Evolutionary conservation across 2,797 vertebrate species (phyloP), one percentile per base, ranked within the genome.

Genomic region (Spinus olivaceus): DNA sequence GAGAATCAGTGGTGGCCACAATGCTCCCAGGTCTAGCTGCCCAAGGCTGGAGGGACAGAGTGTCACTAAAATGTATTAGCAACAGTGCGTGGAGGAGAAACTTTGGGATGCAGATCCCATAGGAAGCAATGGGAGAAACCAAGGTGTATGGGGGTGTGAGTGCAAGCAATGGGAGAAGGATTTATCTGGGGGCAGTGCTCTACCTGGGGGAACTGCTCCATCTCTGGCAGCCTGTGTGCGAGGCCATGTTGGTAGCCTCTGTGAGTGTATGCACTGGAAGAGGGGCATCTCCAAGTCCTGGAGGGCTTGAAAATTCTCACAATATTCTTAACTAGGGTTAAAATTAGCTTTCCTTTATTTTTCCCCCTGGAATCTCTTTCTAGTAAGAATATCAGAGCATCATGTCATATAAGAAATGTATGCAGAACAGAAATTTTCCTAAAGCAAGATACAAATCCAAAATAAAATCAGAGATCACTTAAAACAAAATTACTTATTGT

Each of bases 61-160:
- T 8, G 2, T 47, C 5, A 8, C 39, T 47, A 27, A 61, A 54
- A 82, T 10, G 10, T 21, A 16, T 8, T 22, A 32, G 9, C 14
- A 32, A 3, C 22, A 37, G 12, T 23, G 21, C 1, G 0, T 27
- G 21, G 16, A 88, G 35, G 7, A 63, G n/a, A 12, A 66, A 23
- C 16, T 30, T 13, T 59, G 32, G 35, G 28, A 16, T 5, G 2
- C 35, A 67, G 8, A 13, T 24, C 12, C 51, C 28, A 4, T 6
- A 53, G 15, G 47, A 86, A 41, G 11, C 22, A 61, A 47, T 3
- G 22, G 39, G 32, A 66, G 20, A 74, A 74, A n/a, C 1, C 8
- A 23, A 16, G 14, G 2, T 16, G 1, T 24, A 3, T 3, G 8
- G 6, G 4, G 3, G 1, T 56, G 6, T 32, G 21, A 50, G 24